Conservation (phyloP, 2,888 invertebrate species). For the Eristalinus sepulchralis region DNA sequence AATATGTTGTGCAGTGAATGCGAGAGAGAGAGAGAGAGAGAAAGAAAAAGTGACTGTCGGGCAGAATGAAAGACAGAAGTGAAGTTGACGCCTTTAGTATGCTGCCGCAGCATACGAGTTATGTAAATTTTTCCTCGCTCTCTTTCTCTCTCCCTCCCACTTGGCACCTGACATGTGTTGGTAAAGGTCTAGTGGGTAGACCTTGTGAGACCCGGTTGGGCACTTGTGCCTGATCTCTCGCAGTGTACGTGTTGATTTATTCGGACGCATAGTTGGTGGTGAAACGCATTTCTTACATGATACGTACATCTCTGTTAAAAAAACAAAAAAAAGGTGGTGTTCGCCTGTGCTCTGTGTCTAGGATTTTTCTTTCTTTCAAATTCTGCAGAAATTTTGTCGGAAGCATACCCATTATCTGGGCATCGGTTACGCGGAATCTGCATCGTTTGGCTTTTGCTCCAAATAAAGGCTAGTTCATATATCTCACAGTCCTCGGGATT, state of each 20-base stretch:
- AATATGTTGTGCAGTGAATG: not conserved
- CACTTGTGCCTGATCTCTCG: not conserved
- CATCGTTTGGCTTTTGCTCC: no score
- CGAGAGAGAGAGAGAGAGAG: not conserved
- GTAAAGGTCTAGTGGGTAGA: not conserved
- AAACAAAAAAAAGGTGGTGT: no score
- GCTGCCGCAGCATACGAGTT: not conserved
- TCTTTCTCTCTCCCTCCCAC: not conserved
- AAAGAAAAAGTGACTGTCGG: not conserved
- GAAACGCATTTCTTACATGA: no score
- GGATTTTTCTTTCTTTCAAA: no score
- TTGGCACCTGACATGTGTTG: not conserved
- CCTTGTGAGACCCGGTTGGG: not conserved
- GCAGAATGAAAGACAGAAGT: not conserved
- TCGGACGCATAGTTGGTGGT: not conserved
- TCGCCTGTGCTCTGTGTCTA: no score
- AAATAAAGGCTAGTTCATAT: no score
- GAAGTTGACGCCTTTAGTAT: not conserved
- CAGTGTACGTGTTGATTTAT: not conserved
- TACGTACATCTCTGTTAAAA: no score
- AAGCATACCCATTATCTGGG: no score
- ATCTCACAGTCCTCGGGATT: no score
- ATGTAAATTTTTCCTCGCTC: not conserved
- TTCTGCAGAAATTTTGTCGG: no score
- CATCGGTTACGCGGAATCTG: no score